These are phyloP conservation scores for Phoenicopterus ruber DNA, from an alignment of 2,113 vertebrate species.

Conservation along the genomic window DNA sequence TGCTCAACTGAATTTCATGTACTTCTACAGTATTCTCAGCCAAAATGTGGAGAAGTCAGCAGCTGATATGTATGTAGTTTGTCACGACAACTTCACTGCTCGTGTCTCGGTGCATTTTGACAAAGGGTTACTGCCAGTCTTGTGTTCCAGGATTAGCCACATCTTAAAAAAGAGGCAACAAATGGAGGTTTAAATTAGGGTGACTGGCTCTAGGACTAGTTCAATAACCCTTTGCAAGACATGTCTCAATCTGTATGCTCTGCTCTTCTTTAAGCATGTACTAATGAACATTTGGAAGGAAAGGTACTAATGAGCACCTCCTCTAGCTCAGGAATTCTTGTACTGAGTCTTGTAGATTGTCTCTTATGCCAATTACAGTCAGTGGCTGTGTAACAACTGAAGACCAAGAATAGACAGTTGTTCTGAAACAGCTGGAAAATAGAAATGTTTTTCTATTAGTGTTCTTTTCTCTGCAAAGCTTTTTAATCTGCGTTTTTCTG, in stretches of 20 bases:
- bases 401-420: background rate
- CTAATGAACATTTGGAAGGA: background rate
- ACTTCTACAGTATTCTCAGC: background rate
- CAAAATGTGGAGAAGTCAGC: background rate
- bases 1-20: background rate
- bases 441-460: background rate
- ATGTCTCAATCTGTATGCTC: background rate
- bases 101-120: background rate
- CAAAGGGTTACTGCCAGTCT: background rate
- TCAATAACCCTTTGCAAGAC: background rate
- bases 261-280: background rate
- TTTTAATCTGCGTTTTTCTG: background rate
- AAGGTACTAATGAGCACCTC: background rate
- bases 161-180: background rate
- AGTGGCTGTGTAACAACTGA: background rate
- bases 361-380: background rate
- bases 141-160: background rate
- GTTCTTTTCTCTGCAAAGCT: background rate
- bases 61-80: background rate
- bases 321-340: background rate
- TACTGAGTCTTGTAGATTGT: background rate
- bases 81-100: background rate
- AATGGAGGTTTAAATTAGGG: background rate
- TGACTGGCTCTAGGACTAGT: background rate
- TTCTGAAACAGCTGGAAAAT: background rate